A percentile compares a stretch with the other conserved stretches of the same genome.
Evolutionary conservation across 2,113 vertebrate species (phyloP).

Genomic region (Tenrec ecaudatus): DNA sequence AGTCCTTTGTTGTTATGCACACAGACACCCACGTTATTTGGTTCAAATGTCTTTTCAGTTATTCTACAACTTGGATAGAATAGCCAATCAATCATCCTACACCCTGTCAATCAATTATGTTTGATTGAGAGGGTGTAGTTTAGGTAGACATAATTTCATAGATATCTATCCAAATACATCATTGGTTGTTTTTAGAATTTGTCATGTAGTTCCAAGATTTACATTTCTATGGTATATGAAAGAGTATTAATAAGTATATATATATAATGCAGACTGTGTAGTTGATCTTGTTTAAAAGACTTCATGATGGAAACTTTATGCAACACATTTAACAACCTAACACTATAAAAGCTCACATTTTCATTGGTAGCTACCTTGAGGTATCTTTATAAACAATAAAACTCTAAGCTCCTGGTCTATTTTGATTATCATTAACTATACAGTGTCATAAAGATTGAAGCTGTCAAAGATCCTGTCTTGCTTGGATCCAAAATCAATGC

Average conservation of each 20-base stretch:
- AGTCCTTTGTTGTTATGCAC: not conserved
- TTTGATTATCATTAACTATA: slow-evolving; percentile 24
- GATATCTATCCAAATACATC: not conserved
- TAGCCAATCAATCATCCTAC: too few relatives aligned
- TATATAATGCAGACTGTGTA: not conserved
- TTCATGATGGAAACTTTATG: slow-evolving; percentile 9
- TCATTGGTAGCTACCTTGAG: not conserved
- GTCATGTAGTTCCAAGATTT: not conserved
- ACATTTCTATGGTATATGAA: not conserved
- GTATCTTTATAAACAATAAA: not conserved
- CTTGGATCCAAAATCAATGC: too few relatives aligned
- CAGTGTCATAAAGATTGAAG: not conserved
- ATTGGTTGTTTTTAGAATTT: slow-evolving; percentile 8
- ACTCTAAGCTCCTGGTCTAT: not conserved
- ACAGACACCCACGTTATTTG: not conserved
- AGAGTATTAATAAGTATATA: not conserved
- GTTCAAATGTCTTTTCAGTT: not conserved
- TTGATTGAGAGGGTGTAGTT: not conserved
- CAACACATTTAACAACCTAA: slow-evolving; percentile 30
- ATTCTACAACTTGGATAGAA: not conserved
- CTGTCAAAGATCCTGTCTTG: too few relatives aligned
- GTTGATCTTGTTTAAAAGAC: slow-evolving; percentile 41
- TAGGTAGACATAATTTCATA: slow-evolving; percentile 30
- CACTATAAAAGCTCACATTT: not conserved
- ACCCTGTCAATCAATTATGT: not conserved